These are phyloP conservation scores for Eilema depressum DNA, from an alignment of 2,888 invertebrate genomes.

Conservation along the genomic window DNA sequence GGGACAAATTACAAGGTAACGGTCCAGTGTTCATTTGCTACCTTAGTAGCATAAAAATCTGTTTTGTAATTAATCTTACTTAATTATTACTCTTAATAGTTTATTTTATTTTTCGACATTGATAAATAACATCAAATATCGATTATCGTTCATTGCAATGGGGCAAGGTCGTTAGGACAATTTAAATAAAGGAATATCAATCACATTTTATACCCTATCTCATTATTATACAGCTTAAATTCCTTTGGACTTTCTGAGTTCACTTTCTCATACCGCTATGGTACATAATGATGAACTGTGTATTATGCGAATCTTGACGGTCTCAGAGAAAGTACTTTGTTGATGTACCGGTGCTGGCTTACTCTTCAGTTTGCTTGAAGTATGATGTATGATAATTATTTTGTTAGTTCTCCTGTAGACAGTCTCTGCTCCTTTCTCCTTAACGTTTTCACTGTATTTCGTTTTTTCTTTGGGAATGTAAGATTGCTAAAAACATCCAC, in stretches of 20 bases:
- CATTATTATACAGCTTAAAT: conserved; percentile 40
- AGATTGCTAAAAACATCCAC: too few species aligned
- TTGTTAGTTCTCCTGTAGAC: not conserved
- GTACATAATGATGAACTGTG: conserved; percentile 54
- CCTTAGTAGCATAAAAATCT: not conserved
- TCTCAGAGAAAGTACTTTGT: conserved; percentile 41
- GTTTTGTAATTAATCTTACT: not conserved
- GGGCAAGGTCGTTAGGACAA: conserved; percentile 62
- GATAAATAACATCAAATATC: conserved; percentile 60
- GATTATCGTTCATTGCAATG: conserved; percentile 62
- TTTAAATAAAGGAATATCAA: conserved; percentile 41
- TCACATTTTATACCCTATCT: conserved; percentile 47
- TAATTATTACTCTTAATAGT: conserved; percentile 29
- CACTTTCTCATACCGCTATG: conserved; percentile 52
- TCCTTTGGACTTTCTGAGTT: conserved; percentile 37
- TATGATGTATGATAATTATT: conserved; percentile 8
- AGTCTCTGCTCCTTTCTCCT: not conserved
- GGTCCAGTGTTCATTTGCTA: not conserved
- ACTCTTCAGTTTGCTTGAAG: conserved; percentile 23
- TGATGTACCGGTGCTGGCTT: conserved; percentile 25
- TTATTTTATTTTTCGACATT: conserved; percentile 34
- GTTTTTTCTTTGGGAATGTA: not conserved
- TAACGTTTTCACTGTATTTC: not conserved
- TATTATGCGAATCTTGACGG: conserved; percentile 46
- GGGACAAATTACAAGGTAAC: too few species aligned